Percentiles rank a stretch among this genome's conserved stretches.
phyloP scores from a whole-genome alignment of 2,797 vertebrate species.

The Microchirus variegatus region DNA sequence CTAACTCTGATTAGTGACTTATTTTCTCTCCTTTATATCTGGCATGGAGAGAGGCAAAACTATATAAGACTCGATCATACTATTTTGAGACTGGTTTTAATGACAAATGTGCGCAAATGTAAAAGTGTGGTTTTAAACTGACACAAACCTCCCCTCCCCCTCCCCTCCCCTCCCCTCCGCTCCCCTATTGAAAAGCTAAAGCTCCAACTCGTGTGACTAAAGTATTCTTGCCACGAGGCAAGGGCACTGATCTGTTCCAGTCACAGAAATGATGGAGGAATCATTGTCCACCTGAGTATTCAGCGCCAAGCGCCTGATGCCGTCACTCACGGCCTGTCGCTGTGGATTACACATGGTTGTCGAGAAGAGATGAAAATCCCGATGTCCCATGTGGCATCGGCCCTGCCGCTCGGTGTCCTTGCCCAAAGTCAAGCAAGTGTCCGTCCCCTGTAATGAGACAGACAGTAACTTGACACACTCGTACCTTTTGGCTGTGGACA shows the following conservation, averaged over 20 bases:
- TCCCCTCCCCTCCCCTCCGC: too few species aligned
- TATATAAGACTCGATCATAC: constrained; percentile 42
- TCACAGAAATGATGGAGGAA: constrained; percentile 70
- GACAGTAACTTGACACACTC: constrained; percentile 26
- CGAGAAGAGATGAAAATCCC: constrained; percentile 73
- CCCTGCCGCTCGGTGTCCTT: constrained; percentile 55
- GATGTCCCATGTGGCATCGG: constrained; percentile 62
- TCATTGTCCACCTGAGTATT: constrained; percentile 77
- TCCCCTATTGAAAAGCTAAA: constrained; percentile 25
- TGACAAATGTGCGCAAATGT: constrained; percentile 55
- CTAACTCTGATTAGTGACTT: constrained; percentile 35
- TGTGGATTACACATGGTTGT: constrained; percentile 67
- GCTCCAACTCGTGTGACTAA: constrained; percentile 58
- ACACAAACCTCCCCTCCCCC: too few species aligned
- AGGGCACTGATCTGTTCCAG: constrained; percentile 67
- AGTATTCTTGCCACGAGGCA: constrained; percentile 50
- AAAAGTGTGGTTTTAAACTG: constrained; percentile 47
- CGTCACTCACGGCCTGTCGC: constrained; percentile 75
- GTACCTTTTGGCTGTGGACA: constrained; percentile 4
- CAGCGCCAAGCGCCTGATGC: constrained; percentile 47
- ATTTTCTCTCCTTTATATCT: constrained; percentile 25
- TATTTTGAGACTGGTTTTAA: constrained; percentile 42
- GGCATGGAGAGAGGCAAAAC: constrained; percentile 52
- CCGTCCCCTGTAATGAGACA: constrained; percentile 44
- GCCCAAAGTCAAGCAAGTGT: constrained; percentile 69